These are phyloP conservation scores for Myripristis murdjan DNA, from an alignment of 2,797 vertebrate species.

Conservation along the genomic window DNA sequence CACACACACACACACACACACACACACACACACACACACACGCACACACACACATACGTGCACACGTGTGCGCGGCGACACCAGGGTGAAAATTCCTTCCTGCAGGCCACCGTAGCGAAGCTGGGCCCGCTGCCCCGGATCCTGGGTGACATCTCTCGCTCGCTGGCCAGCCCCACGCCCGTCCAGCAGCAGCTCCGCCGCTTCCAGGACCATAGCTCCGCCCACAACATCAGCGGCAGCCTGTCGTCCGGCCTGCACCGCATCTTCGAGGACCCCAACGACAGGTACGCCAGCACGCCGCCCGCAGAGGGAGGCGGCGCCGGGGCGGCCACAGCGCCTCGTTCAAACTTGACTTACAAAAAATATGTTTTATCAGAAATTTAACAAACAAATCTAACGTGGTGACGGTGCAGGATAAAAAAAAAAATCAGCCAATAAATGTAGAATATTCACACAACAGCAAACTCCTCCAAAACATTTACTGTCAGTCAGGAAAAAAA, in stretches of 20 bases:
- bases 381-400: too few relatives aligned
- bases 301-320: too few relatives aligned
- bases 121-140: constrained; percentile 96
- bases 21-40: constrained; percentile 22
- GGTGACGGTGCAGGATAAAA: too few relatives aligned
- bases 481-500: too few relatives aligned
- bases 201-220: constrained; percentile 90
- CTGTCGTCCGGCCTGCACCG: constrained; percentile 94
- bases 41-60: constrained; percentile 78
- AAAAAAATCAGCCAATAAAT: too few relatives aligned
- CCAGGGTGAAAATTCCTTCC: constrained; percentile 98
- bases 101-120: constrained; percentile 93
- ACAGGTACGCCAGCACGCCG: constrained; percentile 84
- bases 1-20: constrained; percentile 75
- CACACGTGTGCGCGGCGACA: too few relatives aligned
- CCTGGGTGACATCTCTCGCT: constrained; percentile 91
- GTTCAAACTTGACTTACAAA: too few relatives aligned
- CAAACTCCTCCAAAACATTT: too few relatives aligned
- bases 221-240: constrained; percentile 92
- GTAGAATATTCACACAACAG: too few relatives aligned
- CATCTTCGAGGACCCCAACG: constrained; percentile 93
- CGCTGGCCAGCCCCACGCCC: constrained; percentile 89
- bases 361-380: too few relatives aligned
- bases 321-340: too few relatives aligned
- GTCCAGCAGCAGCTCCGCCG: constrained; percentile 89